Conservation (phyloP, 2,888 invertebrate genomes). For the Mythimna lalbum region DNA sequence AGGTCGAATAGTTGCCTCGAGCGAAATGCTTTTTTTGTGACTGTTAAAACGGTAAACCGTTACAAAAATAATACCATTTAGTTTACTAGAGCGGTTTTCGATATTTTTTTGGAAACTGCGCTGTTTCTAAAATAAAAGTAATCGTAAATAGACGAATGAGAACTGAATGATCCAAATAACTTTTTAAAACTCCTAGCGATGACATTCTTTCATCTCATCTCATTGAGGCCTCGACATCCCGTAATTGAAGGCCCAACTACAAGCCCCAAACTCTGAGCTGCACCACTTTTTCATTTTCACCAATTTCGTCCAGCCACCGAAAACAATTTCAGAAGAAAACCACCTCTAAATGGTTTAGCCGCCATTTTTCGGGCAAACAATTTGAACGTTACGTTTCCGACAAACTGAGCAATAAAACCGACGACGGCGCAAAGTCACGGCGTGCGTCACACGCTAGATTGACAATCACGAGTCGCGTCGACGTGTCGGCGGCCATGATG, state of each 20-base stretch:
- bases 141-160: background rate
- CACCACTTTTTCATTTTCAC: slow-evolving; percentile 21
- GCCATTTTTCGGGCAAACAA: slow-evolving; percentile 59
- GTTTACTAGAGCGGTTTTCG: slow-evolving; percentile 23
- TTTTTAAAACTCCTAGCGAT: background rate
- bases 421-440: slow-evolving; percentile 68
- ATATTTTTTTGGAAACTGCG: background rate
- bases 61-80: slow-evolving; percentile 36
- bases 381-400: slow-evolving; percentile 64
- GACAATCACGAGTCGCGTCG: slow-evolving; percentile 78
- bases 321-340: slow-evolving; percentile 56
- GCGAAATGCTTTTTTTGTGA: slow-evolving; percentile 45
- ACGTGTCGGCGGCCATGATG: slow-evolving; percentile 72
- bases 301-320: slow-evolving; percentile 24
- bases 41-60: slow-evolving; percentile 11
- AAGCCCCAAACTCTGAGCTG: slow-evolving; percentile 12
- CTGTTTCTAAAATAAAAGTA: slow-evolving; percentile 1
- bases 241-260: slow-evolving; percentile 1
- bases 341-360: slow-evolving; percentile 44
- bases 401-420: slow-evolving; percentile 72
- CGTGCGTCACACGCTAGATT: slow-evolving; percentile 73
- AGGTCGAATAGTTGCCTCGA: slow-evolving; percentile 44
- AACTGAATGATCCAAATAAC: background rate
- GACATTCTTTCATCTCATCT: background rate
- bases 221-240: background rate